phyloP scores from a whole-genome alignment of 2,888 invertebrate genomes.

The Stramonita haemastoma region DNA sequence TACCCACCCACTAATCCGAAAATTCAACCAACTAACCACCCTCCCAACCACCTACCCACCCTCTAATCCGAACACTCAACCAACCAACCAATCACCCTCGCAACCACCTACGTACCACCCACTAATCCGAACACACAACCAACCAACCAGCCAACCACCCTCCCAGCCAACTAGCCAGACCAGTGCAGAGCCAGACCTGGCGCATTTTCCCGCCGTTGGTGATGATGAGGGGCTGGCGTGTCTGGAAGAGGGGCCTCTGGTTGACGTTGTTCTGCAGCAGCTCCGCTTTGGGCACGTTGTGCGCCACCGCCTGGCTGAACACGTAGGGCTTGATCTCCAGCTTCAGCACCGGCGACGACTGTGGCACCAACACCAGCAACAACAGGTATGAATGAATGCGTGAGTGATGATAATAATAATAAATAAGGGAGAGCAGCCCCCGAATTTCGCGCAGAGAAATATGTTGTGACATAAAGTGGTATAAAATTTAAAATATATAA shows the following conservation, averaged over 20 bases:
- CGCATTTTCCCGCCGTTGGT: not conserved
- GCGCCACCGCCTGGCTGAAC: not conserved
- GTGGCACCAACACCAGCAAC: not conserved
- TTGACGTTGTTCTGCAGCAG: not conserved
- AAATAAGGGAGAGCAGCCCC: too few species aligned
- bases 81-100: too few species aligned
- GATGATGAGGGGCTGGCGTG: constrained; percentile 6
- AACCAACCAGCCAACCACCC: too few species aligned
- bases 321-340: not conserved
- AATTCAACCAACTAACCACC: not conserved
- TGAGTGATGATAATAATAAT: too few species aligned
- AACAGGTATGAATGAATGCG: too few species aligned
- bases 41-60: too few species aligned
- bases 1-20: not conserved
- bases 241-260: constrained; percentile 2
- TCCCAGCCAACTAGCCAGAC: not conserved
- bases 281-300: not conserved
- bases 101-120: too few species aligned
- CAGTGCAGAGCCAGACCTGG: not conserved
- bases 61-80: too few species aligned
- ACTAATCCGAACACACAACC: too few species aligned
- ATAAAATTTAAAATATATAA: too few species aligned
- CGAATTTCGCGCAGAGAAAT: too few species aligned
- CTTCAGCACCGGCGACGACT: constrained; percentile 2
- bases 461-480: too few species aligned